Conservation (phyloP, 2,113 vertebrate species). For the Girardinichthys multiradiatus region DNA sequence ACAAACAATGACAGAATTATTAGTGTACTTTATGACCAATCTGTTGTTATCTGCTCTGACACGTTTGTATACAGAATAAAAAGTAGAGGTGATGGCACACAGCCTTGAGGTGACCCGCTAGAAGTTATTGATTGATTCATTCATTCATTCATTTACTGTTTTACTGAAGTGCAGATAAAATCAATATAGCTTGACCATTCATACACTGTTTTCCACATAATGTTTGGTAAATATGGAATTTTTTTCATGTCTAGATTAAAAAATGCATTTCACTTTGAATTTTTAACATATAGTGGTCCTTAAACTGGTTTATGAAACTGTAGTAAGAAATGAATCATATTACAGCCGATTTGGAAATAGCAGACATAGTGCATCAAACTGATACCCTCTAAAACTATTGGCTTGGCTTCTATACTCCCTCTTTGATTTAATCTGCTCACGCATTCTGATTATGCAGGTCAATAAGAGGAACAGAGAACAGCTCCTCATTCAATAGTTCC, state of each 20-base stretch:
- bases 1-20: no score
- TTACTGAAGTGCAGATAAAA: no score
- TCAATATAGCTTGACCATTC: not conserved
- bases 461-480: not conserved
- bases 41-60: no score
- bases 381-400: not conserved
- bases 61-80: no score
- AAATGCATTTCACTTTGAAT: not conserved
- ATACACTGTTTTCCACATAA: not conserved
- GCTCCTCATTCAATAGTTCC: not conserved
- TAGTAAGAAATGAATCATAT: not conserved
- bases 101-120: no score
- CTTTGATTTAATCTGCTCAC: conserved; percentile 3
- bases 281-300: not conserved
- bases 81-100: no score
- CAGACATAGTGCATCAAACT: not conserved
- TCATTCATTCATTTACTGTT: not conserved
- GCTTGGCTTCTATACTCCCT: not conserved
- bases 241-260: not conserved
- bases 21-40: no score
- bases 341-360: not conserved
- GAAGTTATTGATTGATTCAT: no score
- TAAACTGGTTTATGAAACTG: not conserved
- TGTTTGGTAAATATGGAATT: not conserved
- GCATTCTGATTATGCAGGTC: conserved; percentile 5